Conservation (phyloP, 2,113 vertebrate species). For the Fukomys damarensis region DNA sequence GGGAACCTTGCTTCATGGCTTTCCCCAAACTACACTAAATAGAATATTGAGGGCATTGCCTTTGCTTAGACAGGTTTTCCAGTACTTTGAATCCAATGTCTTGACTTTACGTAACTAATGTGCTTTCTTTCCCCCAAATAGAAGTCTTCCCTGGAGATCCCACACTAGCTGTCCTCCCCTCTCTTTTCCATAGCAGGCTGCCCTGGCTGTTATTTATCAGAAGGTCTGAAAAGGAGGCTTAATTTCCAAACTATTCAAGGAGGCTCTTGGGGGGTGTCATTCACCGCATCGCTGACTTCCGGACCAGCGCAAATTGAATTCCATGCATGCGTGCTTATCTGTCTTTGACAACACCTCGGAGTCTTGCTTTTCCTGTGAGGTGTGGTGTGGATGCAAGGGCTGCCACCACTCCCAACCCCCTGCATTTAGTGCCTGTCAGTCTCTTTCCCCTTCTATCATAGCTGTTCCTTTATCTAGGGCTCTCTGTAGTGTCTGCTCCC, state of each 20-base stretch:
- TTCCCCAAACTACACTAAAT: not conserved
- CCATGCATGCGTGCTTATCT: slow-evolving; percentile 72
- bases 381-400: not conserved
- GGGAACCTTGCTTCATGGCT: not conserved
- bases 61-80: slow-evolving; percentile 9
- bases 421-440: not conserved
- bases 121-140: not conserved
- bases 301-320: slow-evolving; percentile 76
- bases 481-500: not conserved
- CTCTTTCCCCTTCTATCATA: not conserved
- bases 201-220: slow-evolving; percentile 51
- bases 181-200: not conserved
- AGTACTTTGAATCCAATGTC: slow-evolving; percentile 14
- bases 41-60: not conserved
- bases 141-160: slow-evolving; percentile 29
- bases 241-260: slow-evolving; percentile 68
- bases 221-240: slow-evolving; percentile 65
- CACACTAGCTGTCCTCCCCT: not conserved
- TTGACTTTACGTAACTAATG: slow-evolving; percentile 29
- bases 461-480: not conserved
- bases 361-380: not conserved
- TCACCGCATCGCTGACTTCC: slow-evolving; percentile 49
- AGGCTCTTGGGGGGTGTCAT: slow-evolving; percentile 68
- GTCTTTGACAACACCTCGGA: slow-evolving; percentile 62
- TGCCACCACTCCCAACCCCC: not conserved